Evolutionary conservation across 2,113 vertebrate genomes (phyloP), one percentile per base, ranked within the genome.

Genomic region (Steatornis caripensis): DNA sequence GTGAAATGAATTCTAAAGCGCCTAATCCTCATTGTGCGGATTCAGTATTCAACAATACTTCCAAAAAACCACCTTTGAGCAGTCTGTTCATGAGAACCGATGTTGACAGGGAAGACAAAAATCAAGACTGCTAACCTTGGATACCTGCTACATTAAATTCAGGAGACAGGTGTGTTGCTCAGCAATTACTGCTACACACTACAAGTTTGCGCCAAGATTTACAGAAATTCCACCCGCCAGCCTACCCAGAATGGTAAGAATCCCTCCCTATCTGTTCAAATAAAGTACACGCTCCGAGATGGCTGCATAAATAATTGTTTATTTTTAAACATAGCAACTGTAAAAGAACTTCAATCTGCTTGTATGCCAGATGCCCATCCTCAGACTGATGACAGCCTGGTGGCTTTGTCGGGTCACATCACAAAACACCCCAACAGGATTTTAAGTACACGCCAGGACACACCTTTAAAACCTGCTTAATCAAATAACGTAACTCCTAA

Each of bases 1-100:
- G 95, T 93, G 96, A 96, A 97, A 89, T 14, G 68, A 95, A 94
- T 95, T 85, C 85, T 51, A 9, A 95, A 92, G 81, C 10, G 86
- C 58, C 85, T 37, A 34, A 95, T 64, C 76, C 83, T 90, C 79
- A 16, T 8, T 23, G 91, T 53, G 74, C 60, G 89, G 54, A 32
- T 55, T 60, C 19, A 1, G 80, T 72, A 68, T 66, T 84, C 69
- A 81, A 16, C 16, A 91, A 74, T 11, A 68, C 68, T 64, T 88
- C 46, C 58, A 43, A 54, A 65, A 77, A 78, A 43, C 77, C 0
- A 37, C 71, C 74, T 79, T 5, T 27, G 46, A 92, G 93, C 72
- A n/a, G 68, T 14, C 81, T 89, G 79, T 64, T 92, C 86, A 43
- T 9, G 65, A 89, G 88, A 94, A 70, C 60, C 64, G 83, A 81